Conservation (phyloP, 2,888 invertebrate species). For the Leptothorax acervorum region DNA sequence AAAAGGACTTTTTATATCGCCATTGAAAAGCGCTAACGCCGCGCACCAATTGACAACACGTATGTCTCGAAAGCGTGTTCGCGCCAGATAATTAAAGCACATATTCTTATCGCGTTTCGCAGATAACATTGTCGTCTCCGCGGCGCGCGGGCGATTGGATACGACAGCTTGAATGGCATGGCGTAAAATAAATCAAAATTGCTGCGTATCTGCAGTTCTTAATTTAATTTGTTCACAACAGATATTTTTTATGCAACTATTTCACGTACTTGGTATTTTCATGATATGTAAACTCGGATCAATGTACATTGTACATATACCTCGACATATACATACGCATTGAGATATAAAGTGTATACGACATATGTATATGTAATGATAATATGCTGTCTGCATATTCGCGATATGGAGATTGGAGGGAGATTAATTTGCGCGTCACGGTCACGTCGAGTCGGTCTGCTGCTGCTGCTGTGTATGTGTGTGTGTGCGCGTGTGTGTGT, state of each 20-base stretch:
- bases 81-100: slow-evolving; percentile 62
- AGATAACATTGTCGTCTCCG: slow-evolving; percentile 21
- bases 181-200: slow-evolving; percentile 1
- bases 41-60: slow-evolving; percentile 33
- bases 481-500: too few species aligned
- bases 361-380: neutral
- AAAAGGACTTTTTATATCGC: neutral
- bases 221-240: neutral
- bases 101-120: slow-evolving; percentile 54
- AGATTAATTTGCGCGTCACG: neutral
- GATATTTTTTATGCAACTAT: neutral
- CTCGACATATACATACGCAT: neutral
- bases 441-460: neutral
- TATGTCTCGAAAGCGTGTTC: neutral
- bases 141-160: neutral
- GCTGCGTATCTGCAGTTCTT: neutral
- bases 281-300: neutral
- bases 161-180: neutral
- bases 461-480: too few species aligned
- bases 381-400: neutral
- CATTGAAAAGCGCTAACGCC: neutral
- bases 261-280: neutral
- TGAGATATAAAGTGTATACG: neutral
- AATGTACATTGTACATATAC: too few species aligned
- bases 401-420: neutral